Conservation (phyloP, 2,888 invertebrate genomes). For the Parascotia fuliginaria region DNA sequence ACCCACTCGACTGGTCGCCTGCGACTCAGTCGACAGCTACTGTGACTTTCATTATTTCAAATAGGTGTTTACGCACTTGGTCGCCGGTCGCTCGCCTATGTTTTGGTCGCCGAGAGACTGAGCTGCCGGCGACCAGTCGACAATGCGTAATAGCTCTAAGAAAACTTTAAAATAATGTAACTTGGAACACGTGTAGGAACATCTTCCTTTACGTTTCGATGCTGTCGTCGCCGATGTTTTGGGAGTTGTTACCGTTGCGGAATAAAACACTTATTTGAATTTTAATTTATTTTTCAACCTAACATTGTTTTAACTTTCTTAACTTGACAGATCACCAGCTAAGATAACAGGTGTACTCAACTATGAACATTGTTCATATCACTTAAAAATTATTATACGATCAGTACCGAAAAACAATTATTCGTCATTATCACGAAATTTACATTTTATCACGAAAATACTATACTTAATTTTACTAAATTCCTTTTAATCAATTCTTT, state of each 20-base stretch:
- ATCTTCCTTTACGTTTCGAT: neutral
- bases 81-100: no score
- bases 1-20: no score
- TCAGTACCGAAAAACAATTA: slow-evolving; percentile 83
- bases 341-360: slow-evolving; percentile 81
- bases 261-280: slow-evolving; percentile 71
- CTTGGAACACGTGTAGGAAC: slow-evolving; percentile 11
- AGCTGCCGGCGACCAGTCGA: no score
- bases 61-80: no score
- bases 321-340: slow-evolving; percentile 83
- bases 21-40: no score
- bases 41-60: no score
- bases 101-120: no score
- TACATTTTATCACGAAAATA: slow-evolving; percentile 83
- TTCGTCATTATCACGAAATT: slow-evolving; percentile 82
- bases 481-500: slow-evolving; percentile 80
- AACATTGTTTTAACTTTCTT: slow-evolving; percentile 81
- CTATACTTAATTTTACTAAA: slow-evolving; percentile 81
- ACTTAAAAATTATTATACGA: slow-evolving; percentile 79
- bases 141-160: no score
- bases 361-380: slow-evolving; percentile 85
- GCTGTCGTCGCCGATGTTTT: neutral
- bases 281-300: slow-evolving; percentile 84
- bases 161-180: slow-evolving; percentile 38
- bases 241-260: neutral